Base-by-base conservation (phyloP, 2,888 invertebrate genomes). In the Monopis laevigella region DNA sequence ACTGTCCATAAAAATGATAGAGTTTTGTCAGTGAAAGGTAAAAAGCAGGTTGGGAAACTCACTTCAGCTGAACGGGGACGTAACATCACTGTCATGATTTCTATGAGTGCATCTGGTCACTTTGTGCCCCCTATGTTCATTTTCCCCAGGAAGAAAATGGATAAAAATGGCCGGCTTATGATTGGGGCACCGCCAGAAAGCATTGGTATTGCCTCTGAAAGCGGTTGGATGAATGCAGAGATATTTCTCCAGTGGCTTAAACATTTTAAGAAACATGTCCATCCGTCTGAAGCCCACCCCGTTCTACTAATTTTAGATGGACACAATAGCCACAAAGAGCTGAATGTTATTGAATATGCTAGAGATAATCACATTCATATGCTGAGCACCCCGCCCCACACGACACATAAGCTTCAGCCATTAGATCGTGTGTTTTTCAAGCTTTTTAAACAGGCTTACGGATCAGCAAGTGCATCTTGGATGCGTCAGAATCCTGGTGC, bases 51-150 rank as follows among this genome's bases (percentile, higher is more conserved):
- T 51, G 36, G 24, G 10, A 24, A 24, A 10, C 24, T 24, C 24
- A 24, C 24, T 6, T 50, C 46, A 40, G 48, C 43, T 43, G 49
- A 51, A 43, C 50, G 50, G 19, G 48, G 48, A 14, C 45, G 46
- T 45, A 49, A 47, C 27, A 41, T 48, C 16, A 48, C 48, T 42
- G 29, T 50, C 10, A 39, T 48, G 35, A 49, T 45, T 34, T 44
- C 42, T 24, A 46, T 49, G 48, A 48, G 39, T 39, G 51, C 47
- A 18, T 39, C 14, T 13, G 48, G 50, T 4, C 34, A 48, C n/a
- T 53, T 41, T 34, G 43, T 50, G 8, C 51, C 51, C n/a, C 53
- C 48, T 5, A 45, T 49, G 36, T 53, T n/a, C n/a, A n/a, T n/a
- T n/a, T n/a, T n/a, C 45, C 48, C 48, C 13, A 44, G 47, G 34